Base-by-base conservation (phyloP, 2,888 invertebrate species). In the Augiades crinisus region DNA sequence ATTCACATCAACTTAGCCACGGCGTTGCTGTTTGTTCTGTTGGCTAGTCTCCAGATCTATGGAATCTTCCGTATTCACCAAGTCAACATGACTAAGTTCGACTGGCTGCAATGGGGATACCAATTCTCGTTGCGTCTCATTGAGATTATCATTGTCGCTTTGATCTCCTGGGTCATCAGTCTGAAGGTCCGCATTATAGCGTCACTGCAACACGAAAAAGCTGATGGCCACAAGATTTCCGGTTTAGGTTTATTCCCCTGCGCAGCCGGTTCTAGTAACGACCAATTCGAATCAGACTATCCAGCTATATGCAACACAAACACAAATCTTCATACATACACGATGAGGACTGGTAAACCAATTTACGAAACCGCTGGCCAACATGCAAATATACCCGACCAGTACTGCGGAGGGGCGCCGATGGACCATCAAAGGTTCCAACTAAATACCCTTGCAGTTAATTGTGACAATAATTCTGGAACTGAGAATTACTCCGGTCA, bases 41-140 rank as follows among this genome's bases (percentile, higher is more conserved):
- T 96, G 87, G 96, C 96, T 1, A 93, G 93, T 8, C 91, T 97
- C 17, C 97, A 97, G 71, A 92, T 97, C 16, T 97, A 96, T 74
- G 96, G 95, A 1, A 89, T 90, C 43, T 79, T 90, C 49, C 86
- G 86, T 4, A 87, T 90, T 44, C 87, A 85, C 58, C 88, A 88
- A 64, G 91, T 91, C 13, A 90, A 85, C 51, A 91, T 92, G 82
- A 91, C 91, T 1, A 93, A 94, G 64, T 93, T 94, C 64, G 94
- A 94, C 56, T 98, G 98, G 98, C 91, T 97, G 2, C 95, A 97
- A 90, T 98, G 97, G 96, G 95, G 95, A 13, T 97, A 96, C 84
- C 96, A 98, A 72, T 94, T 96, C 69, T 94, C 95, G 0, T 92
- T 97, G 45, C 92, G 98, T 17, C 90, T 97, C 4, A 92, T 97